These are phyloP conservation scores for Hypomecis atomaria DNA, from an alignment of 2,888 invertebrate species.

Conservation along the genomic window DNA sequence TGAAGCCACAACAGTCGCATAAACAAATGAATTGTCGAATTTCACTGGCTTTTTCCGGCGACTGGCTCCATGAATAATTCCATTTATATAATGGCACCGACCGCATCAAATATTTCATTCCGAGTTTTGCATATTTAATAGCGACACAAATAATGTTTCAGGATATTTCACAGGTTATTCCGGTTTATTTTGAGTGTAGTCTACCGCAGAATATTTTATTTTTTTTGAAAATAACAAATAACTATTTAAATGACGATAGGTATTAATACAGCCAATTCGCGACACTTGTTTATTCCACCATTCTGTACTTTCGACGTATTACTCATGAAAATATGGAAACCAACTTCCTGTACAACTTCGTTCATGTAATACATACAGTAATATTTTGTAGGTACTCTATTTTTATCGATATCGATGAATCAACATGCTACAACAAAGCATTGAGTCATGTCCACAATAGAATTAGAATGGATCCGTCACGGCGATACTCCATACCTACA, in stretches of 20 bases:
- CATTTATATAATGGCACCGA: slow-evolving; percentile 77
- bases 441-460: slow-evolving; percentile 48
- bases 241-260: no score
- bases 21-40: slow-evolving; percentile 79
- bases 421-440: slow-evolving; percentile 29
- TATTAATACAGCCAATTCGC: no score
- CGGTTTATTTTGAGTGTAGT: slow-evolving; percentile 16
- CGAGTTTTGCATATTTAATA: slow-evolving; percentile 78
- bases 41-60: slow-evolving; percentile 76
- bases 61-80: slow-evolving; percentile 79
- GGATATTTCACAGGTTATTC: slow-evolving; percentile 57
- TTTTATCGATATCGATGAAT: slow-evolving; percentile 26
- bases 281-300: no score
- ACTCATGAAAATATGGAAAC: no score
- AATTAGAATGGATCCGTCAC: slow-evolving; percentile 60
- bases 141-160: slow-evolving; percentile 72
- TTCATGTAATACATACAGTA: no score
- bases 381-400: neutral
- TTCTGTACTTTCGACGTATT: no score
- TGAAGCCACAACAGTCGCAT: slow-evolving; percentile 70
- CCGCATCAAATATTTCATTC: slow-evolving; percentile 81
- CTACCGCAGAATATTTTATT: neutral
- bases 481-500: slow-evolving; percentile 60
- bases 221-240: neutral
- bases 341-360: no score